These are phyloP conservation scores for Rapana venosa DNA, from an alignment of 2,888 invertebrate genomes.

Conservation along the genomic window DNA sequence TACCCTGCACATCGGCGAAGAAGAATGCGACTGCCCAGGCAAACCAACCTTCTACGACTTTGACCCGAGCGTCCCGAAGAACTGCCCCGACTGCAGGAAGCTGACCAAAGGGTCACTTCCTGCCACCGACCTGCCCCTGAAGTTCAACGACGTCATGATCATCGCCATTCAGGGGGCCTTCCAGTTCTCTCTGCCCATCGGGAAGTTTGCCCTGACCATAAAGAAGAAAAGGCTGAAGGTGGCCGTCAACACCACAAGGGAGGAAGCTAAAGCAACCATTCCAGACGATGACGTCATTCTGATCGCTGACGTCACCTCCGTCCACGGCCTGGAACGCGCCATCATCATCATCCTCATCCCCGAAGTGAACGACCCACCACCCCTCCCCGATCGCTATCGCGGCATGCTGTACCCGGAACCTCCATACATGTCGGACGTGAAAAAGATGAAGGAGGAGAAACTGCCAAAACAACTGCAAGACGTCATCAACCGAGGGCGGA, in stretches of 20 bases:
- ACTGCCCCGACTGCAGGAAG: neutral
- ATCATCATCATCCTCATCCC: slow-evolving; percentile 24
- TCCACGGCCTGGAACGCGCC: slow-evolving; percentile 24
- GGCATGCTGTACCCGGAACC: neutral
- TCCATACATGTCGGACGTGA: neutral
- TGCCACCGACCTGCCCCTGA: neutral
- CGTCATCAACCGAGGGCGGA: neutral
- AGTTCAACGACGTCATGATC: slow-evolving; percentile 32
- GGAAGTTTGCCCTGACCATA: neutral
- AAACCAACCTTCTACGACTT: neutral
- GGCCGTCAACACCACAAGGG: slow-evolving; percentile 23
- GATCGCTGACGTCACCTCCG: slow-evolving; percentile 14
- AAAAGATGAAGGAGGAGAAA: neutral
- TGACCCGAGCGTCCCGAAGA: neutral
- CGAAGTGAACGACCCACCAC: neutral
- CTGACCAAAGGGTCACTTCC: slow-evolving; percentile 9
- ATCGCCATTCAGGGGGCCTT: slow-evolving; percentile 7
- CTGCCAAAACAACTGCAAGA: neutral
- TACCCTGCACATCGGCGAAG: neutral
- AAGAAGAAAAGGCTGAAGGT: neutral
- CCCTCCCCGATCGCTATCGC: neutral
- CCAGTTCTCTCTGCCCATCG: neutral
- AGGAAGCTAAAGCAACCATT: slow-evolving; percentile 12
- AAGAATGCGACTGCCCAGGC: neutral
- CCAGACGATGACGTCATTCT: slow-evolving; percentile 3